Evolutionary conservation across 2,113 vertebrate species (phyloP).

Genomic region (Aleadryas rufinucha): DNA sequence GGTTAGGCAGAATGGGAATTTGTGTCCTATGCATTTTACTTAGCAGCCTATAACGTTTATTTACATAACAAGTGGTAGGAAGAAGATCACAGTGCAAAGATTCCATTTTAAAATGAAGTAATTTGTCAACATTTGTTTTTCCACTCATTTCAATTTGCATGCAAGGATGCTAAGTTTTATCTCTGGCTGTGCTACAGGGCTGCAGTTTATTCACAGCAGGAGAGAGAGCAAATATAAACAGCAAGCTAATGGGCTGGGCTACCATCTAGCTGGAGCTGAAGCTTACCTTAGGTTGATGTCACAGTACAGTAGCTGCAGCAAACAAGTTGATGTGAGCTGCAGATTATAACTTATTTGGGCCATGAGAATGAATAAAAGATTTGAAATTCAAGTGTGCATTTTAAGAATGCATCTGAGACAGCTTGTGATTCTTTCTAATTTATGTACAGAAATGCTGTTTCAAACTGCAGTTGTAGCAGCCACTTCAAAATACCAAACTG

Average conservation of each 20-base stretch:
- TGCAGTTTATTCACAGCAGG: conserved; percentile 50
- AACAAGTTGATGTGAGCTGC: neutral
- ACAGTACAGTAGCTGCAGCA: conserved; percentile 18
- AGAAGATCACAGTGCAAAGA: neutral
- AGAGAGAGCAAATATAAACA: conserved; percentile 39
- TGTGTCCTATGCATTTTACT: neutral
- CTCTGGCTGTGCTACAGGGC: conserved; percentile 25
- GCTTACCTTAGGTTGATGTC: conserved; percentile 6
- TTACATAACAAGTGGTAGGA: neutral
- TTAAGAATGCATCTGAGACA: neutral
- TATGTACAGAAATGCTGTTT: neutral
- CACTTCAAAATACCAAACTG: neutral
- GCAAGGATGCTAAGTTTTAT: conserved; percentile 9
- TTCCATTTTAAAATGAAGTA: neutral
- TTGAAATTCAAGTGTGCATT: neutral
- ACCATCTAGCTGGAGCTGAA: neutral
- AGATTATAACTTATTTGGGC: neutral
- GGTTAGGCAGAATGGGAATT: neutral
- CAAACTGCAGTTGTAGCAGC: neutral
- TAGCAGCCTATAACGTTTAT: neutral
- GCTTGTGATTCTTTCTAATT: neutral
- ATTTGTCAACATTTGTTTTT: conserved; percentile 39
- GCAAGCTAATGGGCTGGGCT: conserved; percentile 51
- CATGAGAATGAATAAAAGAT: neutral
- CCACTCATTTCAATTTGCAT: conserved; percentile 17